Percentiles rank a stretch among this genome's conserved stretches.
Conservation (phyloP, 2,797 vertebrate species). For the Phoxinus dragarum region DNA sequence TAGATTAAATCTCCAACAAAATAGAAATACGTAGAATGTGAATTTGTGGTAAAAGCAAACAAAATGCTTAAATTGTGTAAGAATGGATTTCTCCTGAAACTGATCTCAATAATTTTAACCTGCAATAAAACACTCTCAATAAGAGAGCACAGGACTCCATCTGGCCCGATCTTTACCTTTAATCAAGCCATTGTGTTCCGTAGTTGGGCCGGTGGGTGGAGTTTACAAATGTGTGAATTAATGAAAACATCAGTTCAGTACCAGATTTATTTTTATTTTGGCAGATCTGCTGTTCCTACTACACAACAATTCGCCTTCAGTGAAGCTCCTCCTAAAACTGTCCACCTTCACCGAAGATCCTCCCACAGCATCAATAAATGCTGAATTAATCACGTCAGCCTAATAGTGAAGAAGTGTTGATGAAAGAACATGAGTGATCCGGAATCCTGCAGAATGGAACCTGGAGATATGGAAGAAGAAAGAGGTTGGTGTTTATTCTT, state of each 20-base stretch:
- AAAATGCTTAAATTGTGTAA: background rate
- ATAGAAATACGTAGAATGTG: background rate
- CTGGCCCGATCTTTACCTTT: too few species aligned
- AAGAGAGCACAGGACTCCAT: too few species aligned
- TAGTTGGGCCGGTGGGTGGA: too few species aligned
- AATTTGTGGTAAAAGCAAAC: background rate
- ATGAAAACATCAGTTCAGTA: too few species aligned
- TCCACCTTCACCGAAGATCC: background rate
- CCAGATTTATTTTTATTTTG: too few species aligned
- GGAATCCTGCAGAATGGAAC: background rate
- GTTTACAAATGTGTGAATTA: too few species aligned
- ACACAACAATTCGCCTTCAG: background rate
- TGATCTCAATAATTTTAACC: too few species aligned
- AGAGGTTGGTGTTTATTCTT: conserved; percentile 1
- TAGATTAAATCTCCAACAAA: background rate
- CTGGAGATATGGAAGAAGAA: background rate
- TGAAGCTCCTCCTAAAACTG: too few species aligned
- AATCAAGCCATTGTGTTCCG: too few species aligned
- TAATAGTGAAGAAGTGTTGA: background rate
- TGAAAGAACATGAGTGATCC: background rate
- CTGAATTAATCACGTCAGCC: background rate
- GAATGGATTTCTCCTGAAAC: too few species aligned
- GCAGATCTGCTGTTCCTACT: background rate
- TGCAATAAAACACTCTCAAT: too few species aligned
- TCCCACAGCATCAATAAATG: background rate